These are phyloP conservation scores for Probosciger aterrimus DNA, from an alignment of 2,113 vertebrate genomes.

Conservation along the genomic window DNA sequence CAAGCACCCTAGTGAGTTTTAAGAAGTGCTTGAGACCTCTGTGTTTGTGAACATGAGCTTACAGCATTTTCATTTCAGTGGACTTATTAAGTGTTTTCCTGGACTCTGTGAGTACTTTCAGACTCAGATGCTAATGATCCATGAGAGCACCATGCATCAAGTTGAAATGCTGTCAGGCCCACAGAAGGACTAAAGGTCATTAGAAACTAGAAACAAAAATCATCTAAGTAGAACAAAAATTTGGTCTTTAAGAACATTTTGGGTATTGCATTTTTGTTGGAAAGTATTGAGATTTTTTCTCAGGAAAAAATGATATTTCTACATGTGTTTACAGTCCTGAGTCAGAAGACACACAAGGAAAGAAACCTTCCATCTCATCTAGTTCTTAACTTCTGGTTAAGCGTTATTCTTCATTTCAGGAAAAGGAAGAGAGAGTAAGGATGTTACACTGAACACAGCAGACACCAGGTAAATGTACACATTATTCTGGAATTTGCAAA, in stretches of 20 bases:
- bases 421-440: not conserved
- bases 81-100: not conserved
- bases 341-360: not conserved
- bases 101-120: not conserved
- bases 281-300: not conserved
- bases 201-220: not conserved
- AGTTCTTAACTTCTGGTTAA: not conserved
- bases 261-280: not conserved
- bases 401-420: not conserved
- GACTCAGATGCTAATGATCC: not conserved
- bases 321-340: not conserved
- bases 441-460: not conserved
- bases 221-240: not conserved
- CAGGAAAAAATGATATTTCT: fast-evolving
- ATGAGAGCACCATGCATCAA: not conserved
- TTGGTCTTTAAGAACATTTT: not conserved
- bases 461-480: not conserved
- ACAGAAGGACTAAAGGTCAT: not conserved
- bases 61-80: not conserved
- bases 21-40: not conserved
- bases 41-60: not conserved
- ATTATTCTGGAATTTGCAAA: not conserved
- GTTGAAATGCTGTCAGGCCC: not conserved
- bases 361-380: not conserved
- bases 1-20: not conserved